phyloP scores from a whole-genome alignment of 2,797 vertebrate species.

The Poecilia picta region DNA sequence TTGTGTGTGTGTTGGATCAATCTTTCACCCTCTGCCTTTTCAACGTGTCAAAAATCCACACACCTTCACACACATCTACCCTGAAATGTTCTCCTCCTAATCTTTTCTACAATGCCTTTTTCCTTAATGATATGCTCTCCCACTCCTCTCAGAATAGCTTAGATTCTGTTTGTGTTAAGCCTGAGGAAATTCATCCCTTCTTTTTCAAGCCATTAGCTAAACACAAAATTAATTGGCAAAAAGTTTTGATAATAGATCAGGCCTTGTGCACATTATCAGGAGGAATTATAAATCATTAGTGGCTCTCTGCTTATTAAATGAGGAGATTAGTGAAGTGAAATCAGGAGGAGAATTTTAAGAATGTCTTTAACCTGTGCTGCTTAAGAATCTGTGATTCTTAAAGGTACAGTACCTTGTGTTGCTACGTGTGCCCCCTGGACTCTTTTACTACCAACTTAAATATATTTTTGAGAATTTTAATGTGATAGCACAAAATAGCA shows the following conservation, averaged over 20 bases:
- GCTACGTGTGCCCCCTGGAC: not conserved
- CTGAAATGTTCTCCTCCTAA: slow-evolving; percentile 12
- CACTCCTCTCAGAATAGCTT: not conserved
- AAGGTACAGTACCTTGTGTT: not conserved
- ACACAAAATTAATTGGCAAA: slow-evolving; percentile 9
- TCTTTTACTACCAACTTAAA: not conserved
- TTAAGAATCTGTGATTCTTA: not conserved
- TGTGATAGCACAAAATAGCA: not conserved
- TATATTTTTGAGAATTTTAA: not conserved
- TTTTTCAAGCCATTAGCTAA: not conserved
- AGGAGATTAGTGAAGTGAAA: not conserved
- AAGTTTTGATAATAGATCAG: slow-evolving; percentile 5
- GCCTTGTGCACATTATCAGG: not conserved
- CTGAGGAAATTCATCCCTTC: not conserved
- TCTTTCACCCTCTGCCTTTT: slow-evolving; percentile 47
- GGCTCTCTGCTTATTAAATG: not conserved
- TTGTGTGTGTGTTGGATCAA: slow-evolving; percentile 64
- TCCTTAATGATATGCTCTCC: slow-evolving; percentile 2
- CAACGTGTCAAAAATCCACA: slow-evolving; percentile 22
- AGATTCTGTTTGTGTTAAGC: not conserved
- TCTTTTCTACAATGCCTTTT: slow-evolving; percentile 1
- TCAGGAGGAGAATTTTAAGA: not conserved
- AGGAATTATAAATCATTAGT: not conserved
- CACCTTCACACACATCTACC: slow-evolving; percentile 16
- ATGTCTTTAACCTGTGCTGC: not conserved